phyloP scores from a whole-genome alignment of 2,888 invertebrate species.

The Drepanosiphum platanoidis region DNA sequence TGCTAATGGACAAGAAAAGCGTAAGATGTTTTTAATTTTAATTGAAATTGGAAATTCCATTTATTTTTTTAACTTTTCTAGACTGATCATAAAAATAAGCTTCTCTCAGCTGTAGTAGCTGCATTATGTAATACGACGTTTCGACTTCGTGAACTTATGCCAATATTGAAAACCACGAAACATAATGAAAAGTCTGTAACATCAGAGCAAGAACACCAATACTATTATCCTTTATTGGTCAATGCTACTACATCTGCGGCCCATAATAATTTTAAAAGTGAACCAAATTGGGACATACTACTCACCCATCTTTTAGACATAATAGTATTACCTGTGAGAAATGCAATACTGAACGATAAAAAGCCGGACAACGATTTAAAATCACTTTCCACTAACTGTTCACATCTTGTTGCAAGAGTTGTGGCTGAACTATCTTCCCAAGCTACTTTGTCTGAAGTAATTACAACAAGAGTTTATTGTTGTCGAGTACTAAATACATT shows the following conservation, averaged over 20 bases:
- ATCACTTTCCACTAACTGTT: slow-evolving; percentile 75
- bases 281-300: slow-evolving; percentile 66
- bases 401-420: slow-evolving; percentile 82
- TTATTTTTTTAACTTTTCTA: slow-evolving; percentile 66
- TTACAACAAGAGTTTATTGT: slow-evolving; percentile 63
- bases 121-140: slow-evolving; percentile 84
- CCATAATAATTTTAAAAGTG: slow-evolving; percentile 46
- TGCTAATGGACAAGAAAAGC: slow-evolving; percentile 43
- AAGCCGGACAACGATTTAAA: slow-evolving; percentile 59
- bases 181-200: slow-evolving; percentile 65
- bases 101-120: slow-evolving; percentile 83
- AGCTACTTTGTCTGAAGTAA: slow-evolving; percentile 79
- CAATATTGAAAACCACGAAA: slow-evolving; percentile 70
- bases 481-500: neutral
- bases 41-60: neutral
- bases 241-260: slow-evolving; percentile 67
- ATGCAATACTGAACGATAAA: slow-evolving; percentile 65
- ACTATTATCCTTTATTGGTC: slow-evolving; percentile 80
- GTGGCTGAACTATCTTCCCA: slow-evolving; percentile 88
- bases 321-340: slow-evolving; percentile 80
- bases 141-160: slow-evolving; percentile 79
- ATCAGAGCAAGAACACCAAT: slow-evolving; percentile 71
- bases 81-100: slow-evolving; percentile 63
- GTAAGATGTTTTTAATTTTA: slow-evolving; percentile 3
- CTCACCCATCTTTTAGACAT: slow-evolving; percentile 84